A percentile compares a stretch with the other conserved stretches of the same genome.
phyloP scores from a whole-genome alignment of 2,888 invertebrate genomes.

The Philhelius pedissequus region DNA sequence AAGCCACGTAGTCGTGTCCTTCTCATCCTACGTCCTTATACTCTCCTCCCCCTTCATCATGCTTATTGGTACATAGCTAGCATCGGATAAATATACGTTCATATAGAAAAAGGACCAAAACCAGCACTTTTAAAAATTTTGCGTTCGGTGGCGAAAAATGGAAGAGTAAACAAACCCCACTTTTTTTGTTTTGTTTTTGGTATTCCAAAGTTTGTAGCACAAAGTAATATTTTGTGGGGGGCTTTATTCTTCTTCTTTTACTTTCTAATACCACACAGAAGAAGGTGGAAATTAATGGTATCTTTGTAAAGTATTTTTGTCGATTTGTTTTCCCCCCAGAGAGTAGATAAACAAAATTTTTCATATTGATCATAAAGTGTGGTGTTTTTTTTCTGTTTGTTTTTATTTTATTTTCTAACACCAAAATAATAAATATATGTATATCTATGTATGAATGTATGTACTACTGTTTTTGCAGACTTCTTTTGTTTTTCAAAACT shows the following conservation, averaged over 20 bases:
- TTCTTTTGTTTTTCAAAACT: background rate
- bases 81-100: background rate
- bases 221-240: slow-evolving; percentile 50
- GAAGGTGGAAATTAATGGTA: slow-evolving; percentile 61
- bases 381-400: background rate
- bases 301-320: slow-evolving; percentile 61
- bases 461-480: background rate
- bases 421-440: background rate
- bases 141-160: slow-evolving; percentile 39
- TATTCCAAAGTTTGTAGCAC: slow-evolving; percentile 39
- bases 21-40: background rate
- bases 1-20: background rate
- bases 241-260: background rate
- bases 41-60: background rate
- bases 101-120: background rate
- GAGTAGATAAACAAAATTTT: slow-evolving; percentile 62
- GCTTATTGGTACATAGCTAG: background rate
- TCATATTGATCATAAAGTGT: slow-evolving; percentile 56
- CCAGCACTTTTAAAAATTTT: slow-evolving; percentile 39
- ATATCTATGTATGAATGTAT: too few species aligned
- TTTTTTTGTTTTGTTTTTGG: slow-evolving; percentile 5
- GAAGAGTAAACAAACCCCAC: slow-evolving; percentile 51
- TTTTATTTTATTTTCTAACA: background rate
- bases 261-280: slow-evolving; percentile 38
- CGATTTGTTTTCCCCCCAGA: slow-evolving; percentile 55